phyloP scores from a whole-genome alignment of 2,888 invertebrate species.

The Apodemia hepburni region DNA sequence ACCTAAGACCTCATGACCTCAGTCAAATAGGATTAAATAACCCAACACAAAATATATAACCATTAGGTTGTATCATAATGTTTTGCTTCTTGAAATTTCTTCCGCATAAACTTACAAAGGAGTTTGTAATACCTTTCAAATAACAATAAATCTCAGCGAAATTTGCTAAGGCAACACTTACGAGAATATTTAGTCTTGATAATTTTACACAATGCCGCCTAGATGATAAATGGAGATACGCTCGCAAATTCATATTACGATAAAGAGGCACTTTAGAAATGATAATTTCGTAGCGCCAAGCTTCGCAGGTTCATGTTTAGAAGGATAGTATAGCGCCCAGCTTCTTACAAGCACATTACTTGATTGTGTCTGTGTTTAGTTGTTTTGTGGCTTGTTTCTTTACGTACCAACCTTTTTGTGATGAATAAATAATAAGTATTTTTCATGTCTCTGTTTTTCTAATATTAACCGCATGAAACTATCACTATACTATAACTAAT shows the following conservation, averaged over 20 bases:
- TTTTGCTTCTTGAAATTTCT: background rate
- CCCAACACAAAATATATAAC: too few relatives aligned
- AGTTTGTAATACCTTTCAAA: constrained; percentile 1
- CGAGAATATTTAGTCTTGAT: constrained; percentile 15
- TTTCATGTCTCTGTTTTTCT: too few relatives aligned
- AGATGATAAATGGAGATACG: constrained; percentile 12
- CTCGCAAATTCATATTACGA: constrained; percentile 10
- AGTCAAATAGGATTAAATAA: too few relatives aligned
- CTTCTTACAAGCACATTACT: too few relatives aligned
- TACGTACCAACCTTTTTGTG: too few relatives aligned
- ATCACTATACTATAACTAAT: too few relatives aligned
- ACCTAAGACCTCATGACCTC: too few relatives aligned
- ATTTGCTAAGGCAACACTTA: constrained; percentile 12
- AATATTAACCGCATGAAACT: too few relatives aligned
- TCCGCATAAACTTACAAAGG: background rate
- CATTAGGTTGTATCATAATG: background rate
- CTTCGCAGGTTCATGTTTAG: constrained; percentile 5
- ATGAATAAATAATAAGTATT: too few relatives aligned
- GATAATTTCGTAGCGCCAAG: constrained; percentile 5
- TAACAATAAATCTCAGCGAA: constrained; percentile 8
- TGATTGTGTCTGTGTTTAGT: too few relatives aligned
- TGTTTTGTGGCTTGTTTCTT: too few relatives aligned
- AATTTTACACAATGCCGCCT: constrained; percentile 13
- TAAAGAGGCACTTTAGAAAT: constrained; percentile 13
- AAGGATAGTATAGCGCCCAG: background rate